These are phyloP conservation scores for Tineola bisselliella DNA, from an alignment of 2,888 invertebrate genomes.

Conservation along the genomic window DNA sequence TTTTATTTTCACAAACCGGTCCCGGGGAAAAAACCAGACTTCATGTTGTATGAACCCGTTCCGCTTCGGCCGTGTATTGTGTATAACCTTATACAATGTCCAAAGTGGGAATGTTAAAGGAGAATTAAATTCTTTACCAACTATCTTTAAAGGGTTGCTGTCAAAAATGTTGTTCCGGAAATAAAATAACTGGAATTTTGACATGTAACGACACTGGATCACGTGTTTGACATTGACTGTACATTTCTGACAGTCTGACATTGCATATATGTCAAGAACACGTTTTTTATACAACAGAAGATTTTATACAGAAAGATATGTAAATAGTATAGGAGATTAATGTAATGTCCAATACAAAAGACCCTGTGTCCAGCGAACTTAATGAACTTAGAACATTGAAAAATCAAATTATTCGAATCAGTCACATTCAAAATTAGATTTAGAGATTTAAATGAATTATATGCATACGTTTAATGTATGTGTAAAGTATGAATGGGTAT, in stretches of 20 bases:
- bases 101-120: not conserved
- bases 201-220: not conserved
- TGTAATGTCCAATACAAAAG: too few relatives aligned
- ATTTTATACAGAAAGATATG: too few relatives aligned
- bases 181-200: not conserved
- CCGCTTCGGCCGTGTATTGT: not conserved
- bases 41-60: not conserved
- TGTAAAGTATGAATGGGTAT: too few relatives aligned
- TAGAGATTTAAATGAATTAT: too few relatives aligned
- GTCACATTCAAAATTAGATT: too few relatives aligned
- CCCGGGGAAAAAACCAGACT: not conserved
- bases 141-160: not conserved
- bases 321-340: too few relatives aligned
- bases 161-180: not conserved
- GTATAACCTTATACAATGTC: not conserved
- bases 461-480: too few relatives aligned
- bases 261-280: not conserved
- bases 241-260: not conserved
- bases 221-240: not conserved
- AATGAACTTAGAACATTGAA: too few relatives aligned
- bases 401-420: too few relatives aligned
- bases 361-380: too few relatives aligned
- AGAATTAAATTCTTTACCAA: not conserved
- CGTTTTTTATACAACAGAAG: too few relatives aligned
- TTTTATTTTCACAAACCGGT: conserved; percentile 6